A percentile compares a stretch with the other conserved stretches of the same genome.
Evolutionary conservation across 1,140 invertebrate species (phyloP).

Genomic region (Trypoxylus dichotomus): DNA sequence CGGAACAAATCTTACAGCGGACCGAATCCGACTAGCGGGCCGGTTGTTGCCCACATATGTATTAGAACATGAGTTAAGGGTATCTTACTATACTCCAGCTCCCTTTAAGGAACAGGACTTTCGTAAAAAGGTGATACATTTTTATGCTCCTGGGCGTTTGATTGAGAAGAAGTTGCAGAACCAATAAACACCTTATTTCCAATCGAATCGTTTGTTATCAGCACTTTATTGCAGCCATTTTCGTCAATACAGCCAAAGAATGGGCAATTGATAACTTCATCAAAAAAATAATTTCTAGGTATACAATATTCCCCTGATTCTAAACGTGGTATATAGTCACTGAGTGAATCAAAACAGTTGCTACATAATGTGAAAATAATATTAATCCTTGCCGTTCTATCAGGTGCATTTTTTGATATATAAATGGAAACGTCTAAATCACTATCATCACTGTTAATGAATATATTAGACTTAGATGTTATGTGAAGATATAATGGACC

Average conservation of each 20-base stretch:
- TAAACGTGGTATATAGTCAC: constrained; percentile 1
- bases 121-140: constrained; percentile 26
- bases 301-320: constrained; percentile 14
- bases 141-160: neutral
- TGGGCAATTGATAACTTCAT: constrained; percentile 29
- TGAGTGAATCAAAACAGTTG: neutral
- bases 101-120: constrained; percentile 20
- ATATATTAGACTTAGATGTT: neutral
- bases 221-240: constrained; percentile 9
- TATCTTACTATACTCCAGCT: neutral
- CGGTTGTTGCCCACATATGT: too few relatives aligned
- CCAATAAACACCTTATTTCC: constrained; percentile 25
- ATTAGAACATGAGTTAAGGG: neutral
- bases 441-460: neutral
- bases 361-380: constrained; percentile 34
- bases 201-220: neutral
- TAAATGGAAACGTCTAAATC: constrained; percentile 24
- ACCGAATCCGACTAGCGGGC: too few relatives aligned
- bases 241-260: constrained; percentile 29
- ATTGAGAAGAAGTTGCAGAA: neutral
- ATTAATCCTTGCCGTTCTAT: constrained; percentile 5
- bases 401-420: constrained; percentile 26
- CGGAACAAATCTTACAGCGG: too few relatives aligned
- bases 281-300: constrained; percentile 10
- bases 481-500: neutral